These are phyloP conservation scores for Cheilosia vernalis DNA, from an alignment of 2,888 invertebrate genomes.

Conservation along the genomic window DNA sequence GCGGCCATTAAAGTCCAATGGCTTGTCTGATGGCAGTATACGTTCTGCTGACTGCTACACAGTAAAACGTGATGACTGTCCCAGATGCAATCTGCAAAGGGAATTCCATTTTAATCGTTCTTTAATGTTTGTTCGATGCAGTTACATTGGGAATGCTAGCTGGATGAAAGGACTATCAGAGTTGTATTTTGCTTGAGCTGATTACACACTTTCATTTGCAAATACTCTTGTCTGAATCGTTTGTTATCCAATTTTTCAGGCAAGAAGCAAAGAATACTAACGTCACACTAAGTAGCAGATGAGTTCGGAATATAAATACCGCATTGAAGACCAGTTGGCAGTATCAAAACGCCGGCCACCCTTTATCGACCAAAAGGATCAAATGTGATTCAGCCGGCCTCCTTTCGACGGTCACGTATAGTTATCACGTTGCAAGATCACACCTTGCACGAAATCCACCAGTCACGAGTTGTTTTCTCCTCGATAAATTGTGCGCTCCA, in stretches of 20 bases:
- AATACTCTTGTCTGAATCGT: too few species aligned
- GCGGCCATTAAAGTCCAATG: conserved; percentile 19
- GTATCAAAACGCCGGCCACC: neutral
- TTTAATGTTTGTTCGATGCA: conserved; percentile 47
- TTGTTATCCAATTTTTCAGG: neutral
- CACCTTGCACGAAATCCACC: neutral
- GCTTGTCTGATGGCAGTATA: conserved; percentile 16
- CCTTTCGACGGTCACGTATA: neutral
- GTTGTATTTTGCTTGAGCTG: too few species aligned
- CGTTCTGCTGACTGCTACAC: conserved; percentile 9
- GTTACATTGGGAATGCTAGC: neutral
- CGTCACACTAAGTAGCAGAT: too few species aligned
- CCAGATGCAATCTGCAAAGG: conserved; percentile 43
- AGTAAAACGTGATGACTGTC: conserved; percentile 44
- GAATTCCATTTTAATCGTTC: conserved; percentile 47
- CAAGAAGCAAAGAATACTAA: neutral
- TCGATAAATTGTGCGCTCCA: neutral
- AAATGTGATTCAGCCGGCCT: neutral
- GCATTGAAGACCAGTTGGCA: too few species aligned
- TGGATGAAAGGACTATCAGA: neutral
- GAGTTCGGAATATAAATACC: too few species aligned
- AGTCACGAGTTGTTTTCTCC: neutral
- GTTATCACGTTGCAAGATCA: neutral
- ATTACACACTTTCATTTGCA: too few species aligned
- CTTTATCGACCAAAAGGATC: neutral